phyloP scores from a whole-genome alignment of 2,888 invertebrate genomes.

The Apotomis capreana region DNA sequence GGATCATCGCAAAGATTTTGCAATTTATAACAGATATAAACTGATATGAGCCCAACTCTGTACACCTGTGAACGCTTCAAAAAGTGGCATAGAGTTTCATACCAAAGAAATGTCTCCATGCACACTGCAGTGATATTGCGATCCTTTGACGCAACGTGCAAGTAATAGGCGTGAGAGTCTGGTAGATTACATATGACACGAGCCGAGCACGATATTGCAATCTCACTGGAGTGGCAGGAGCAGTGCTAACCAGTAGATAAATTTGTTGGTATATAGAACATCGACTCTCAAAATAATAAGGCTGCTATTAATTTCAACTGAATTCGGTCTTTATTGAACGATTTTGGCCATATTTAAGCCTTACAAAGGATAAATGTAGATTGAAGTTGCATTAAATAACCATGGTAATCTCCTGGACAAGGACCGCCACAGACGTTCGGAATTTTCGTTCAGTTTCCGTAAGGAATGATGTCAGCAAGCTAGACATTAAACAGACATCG shows the following conservation, averaged over 20 bases:
- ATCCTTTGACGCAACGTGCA: constrained; percentile 17
- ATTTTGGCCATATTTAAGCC: too few relatives aligned
- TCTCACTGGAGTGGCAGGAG: constrained; percentile 7
- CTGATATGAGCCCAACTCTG: too few relatives aligned
- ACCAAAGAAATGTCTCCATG: background rate
- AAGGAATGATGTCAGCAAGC: too few relatives aligned
- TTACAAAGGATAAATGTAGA: too few relatives aligned
- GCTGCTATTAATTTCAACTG: background rate
- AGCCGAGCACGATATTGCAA: constrained; percentile 23
- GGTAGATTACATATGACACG: constrained; percentile 21
- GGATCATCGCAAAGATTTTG: too few relatives aligned
- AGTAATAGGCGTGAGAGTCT: constrained; percentile 15
- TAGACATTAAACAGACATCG: too few relatives aligned
- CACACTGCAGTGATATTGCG: constrained; percentile 5
- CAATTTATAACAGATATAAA: too few relatives aligned
- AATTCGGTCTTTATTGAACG: too few relatives aligned
- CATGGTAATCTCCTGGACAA: too few relatives aligned
- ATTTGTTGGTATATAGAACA: background rate
- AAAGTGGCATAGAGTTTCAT: background rate
- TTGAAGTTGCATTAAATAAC: too few relatives aligned
- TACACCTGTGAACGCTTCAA: background rate
- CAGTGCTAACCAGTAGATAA: background rate
- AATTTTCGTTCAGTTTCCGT: too few relatives aligned
- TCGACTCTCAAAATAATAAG: background rate
- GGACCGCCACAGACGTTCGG: too few relatives aligned